A percentile compares a stretch with the other conserved stretches of the same genome.
phyloP scores from a whole-genome alignment of 2,797 vertebrate genomes.

The Clamator glandarius region DNA sequence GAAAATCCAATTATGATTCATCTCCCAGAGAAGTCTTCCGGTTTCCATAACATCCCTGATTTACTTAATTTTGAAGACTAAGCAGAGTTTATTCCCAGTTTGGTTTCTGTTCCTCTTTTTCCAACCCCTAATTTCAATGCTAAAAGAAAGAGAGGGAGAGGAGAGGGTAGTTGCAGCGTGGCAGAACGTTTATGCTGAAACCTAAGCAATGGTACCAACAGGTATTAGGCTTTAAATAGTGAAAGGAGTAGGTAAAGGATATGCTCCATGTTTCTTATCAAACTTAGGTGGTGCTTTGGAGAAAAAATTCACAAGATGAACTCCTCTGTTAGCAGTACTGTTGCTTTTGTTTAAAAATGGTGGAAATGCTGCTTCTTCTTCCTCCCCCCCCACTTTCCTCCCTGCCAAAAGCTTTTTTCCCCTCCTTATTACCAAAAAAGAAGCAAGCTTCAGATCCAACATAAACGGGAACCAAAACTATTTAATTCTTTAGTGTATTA shows the following conservation, averaged over 20 bases:
- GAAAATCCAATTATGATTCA: slow-evolving; percentile 52
- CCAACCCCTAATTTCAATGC: neutral
- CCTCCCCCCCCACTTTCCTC: rapidly evolving
- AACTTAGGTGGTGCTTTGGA: neutral
- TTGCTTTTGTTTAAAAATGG: neutral
- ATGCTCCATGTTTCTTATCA: neutral
- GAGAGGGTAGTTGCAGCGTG: neutral
- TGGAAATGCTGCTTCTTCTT: neutral
- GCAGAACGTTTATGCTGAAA: neutral
- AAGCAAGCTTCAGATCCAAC: neutral
- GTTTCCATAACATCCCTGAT: slow-evolving; percentile 45
- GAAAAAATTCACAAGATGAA: neutral
- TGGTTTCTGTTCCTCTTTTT: slow-evolving; percentile 30
- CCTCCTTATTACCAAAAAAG: neutral
- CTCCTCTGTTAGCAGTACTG: neutral
- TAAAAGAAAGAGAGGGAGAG: neutral
- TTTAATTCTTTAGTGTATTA: neutral
- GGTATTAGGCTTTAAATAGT: neutral
- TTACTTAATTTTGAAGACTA: slow-evolving; percentile 44
- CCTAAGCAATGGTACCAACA: neutral
- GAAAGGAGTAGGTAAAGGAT: neutral
- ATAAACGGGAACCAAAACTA: neutral
- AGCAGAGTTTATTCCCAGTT: slow-evolving; percentile 32
- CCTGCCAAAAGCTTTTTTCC: rapidly evolving
- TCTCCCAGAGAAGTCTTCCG: slow-evolving; percentile 12